Percentiles rank a stretch among this genome's conserved stretches.
Evolutionary conservation across 2,113 vertebrate species (phyloP).

Genomic region (Alces alces): DNA sequence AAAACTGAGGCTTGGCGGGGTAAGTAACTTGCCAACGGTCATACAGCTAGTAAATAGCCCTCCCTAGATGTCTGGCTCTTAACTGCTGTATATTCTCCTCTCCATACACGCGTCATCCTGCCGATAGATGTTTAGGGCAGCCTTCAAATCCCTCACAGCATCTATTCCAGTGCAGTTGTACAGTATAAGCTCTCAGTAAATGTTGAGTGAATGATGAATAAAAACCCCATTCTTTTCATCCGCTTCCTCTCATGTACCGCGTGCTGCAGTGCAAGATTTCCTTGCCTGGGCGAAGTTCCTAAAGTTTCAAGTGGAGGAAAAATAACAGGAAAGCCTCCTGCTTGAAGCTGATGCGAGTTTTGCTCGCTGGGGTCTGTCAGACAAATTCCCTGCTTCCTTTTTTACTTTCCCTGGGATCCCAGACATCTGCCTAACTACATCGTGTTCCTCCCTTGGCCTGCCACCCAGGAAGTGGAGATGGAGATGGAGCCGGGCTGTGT

Average conservation of each 20-base stretch:
- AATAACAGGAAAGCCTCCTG: conserved; percentile 19
- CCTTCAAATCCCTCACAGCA: fast-evolving
- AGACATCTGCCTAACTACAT: conserved; percentile 43
- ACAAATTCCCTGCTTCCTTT: conserved; percentile 47
- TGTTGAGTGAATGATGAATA: not conserved
- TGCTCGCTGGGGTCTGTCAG: conserved; percentile 32
- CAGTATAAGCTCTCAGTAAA: not conserved
- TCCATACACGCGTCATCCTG: not conserved
- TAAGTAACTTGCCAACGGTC: not conserved
- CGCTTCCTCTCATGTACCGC: not conserved
- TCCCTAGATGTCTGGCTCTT: not conserved
- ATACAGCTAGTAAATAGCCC: not conserved
- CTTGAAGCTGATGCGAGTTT: conserved; percentile 34
- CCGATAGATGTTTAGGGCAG: not conserved
- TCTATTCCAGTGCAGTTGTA: not conserved
- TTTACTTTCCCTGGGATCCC: not conserved
- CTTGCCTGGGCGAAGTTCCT: not conserved
- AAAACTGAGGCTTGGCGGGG: not conserved
- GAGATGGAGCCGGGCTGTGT: not conserved
- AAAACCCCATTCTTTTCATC: not conserved
- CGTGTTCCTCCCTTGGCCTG: not conserved
- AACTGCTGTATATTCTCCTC: not conserved
- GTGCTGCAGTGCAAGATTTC: not conserved
- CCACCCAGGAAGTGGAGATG: conserved; percentile 26
- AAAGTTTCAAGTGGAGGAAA: not conserved